These are phyloP conservation scores for Palythoa grandis DNA, from an alignment of 92 coral and sea anemone species.

Conservation along the genomic window DNA sequence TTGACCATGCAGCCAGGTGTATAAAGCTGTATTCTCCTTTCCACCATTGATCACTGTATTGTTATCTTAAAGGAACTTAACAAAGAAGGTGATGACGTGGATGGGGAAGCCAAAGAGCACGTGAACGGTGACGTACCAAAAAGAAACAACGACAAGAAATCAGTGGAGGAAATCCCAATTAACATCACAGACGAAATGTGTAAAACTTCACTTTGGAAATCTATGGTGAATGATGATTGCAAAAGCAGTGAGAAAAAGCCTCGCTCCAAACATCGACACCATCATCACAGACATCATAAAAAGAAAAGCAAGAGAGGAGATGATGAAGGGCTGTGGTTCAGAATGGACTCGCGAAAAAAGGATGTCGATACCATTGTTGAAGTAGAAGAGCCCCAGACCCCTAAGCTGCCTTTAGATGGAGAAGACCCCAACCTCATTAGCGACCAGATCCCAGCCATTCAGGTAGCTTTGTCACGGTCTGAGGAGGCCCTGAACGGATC, in stretches of 20 bases:
- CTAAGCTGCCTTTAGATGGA: not conserved
- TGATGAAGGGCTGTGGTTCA: slow-evolving; percentile 80
- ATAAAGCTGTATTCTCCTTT: too few relatives aligned
- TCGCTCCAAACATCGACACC: slow-evolving; percentile 63
- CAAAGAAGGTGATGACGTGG: slow-evolving; percentile 4
- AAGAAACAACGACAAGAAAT: slow-evolving; percentile 64
- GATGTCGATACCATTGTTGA: slow-evolving; percentile 26
- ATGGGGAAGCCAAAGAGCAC: slow-evolving; percentile 47
- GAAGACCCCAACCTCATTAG: slow-evolving; percentile 43
- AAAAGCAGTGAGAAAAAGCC: slow-evolving; percentile 47
- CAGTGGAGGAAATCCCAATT: slow-evolving; percentile 65
- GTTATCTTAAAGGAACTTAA: slow-evolving; percentile 25
- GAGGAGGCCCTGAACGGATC: slow-evolving; percentile 5
- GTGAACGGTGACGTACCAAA: slow-evolving; percentile 45
- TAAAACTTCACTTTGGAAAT: slow-evolving; percentile 90
- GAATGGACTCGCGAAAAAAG: slow-evolving; percentile 52
- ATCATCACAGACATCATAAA: slow-evolving; percentile 49
- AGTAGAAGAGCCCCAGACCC: slow-evolving; percentile 41
- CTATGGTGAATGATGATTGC: slow-evolving; percentile 76
- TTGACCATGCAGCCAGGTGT: too few relatives aligned
- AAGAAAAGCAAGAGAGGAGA: slow-evolving; percentile 52
- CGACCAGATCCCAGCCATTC: slow-evolving; percentile 41
- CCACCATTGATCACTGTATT: not conserved
- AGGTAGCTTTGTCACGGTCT: slow-evolving; percentile 32
- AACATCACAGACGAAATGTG: slow-evolving; percentile 93